Conservation (phyloP, 2,113 vertebrate genomes). For the Rhinogobius similis region DNA sequence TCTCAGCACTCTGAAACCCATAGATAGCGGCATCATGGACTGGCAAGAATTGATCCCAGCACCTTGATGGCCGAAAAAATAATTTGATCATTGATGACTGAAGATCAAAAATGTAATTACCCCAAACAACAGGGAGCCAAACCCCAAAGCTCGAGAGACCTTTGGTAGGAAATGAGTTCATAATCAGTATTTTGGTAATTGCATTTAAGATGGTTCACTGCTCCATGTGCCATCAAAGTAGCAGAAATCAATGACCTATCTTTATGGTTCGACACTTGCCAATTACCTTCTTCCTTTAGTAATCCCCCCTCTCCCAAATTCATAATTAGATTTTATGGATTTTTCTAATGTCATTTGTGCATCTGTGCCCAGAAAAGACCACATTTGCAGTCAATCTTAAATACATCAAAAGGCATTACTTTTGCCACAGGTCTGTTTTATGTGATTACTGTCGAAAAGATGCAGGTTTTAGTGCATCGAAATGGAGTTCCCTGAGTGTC, state of each 20-base stretch:
- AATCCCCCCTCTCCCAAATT: slow-evolving; percentile 7
- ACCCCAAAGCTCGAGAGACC: slow-evolving; percentile 28
- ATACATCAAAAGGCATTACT: neutral
- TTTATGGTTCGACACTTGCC: neutral
- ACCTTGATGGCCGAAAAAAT: slow-evolving; percentile 29
- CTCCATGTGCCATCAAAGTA: slow-evolving; percentile 39
- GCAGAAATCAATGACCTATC: slow-evolving; percentile 34
- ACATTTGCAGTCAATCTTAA: neutral
- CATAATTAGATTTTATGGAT: slow-evolving; percentile 5
- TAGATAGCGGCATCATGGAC: slow-evolving; percentile 33
- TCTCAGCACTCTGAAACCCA: too few relatives aligned
- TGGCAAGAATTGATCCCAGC: slow-evolving; percentile 56
- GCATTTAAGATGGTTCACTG: slow-evolving; percentile 27
- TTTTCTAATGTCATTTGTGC: neutral
- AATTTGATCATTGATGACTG: slow-evolving; percentile 53
- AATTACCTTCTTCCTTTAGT: slow-evolving; percentile 11
- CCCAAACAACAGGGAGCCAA: slow-evolving; percentile 22
- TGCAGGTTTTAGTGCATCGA: neutral
- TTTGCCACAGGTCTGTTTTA: neutral
- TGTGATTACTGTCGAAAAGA: neutral
- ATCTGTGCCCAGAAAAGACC: neutral
- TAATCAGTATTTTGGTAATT: slow-evolving; percentile 51
- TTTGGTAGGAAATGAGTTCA: slow-evolving; percentile 56
- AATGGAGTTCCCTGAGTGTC: neutral
- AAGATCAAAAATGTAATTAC: slow-evolving; percentile 46